Evolutionary conservation across 2,888 invertebrate species (phyloP).

Genomic region (Arctia plantaginis): DNA sequence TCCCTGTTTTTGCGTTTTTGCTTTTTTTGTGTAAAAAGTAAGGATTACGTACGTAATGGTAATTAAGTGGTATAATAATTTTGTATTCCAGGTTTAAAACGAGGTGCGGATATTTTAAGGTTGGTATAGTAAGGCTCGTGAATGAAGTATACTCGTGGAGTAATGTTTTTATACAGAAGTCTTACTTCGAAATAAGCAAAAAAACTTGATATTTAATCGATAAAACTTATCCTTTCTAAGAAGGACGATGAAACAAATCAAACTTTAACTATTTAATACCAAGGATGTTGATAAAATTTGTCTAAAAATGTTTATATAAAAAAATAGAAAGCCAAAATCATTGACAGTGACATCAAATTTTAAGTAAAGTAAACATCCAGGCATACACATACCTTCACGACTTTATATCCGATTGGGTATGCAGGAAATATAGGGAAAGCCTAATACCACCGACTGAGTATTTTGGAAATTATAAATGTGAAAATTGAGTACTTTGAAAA

Average conservation of each 20-base stretch:
- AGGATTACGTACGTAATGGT: neutral
- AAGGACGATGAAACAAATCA: no score
- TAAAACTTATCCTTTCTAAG: neutral
- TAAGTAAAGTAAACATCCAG: no score
- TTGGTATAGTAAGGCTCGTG: neutral
- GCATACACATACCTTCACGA: no score
- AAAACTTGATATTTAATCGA: neutral
- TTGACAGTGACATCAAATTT: neutral
- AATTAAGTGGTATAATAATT: neutral
- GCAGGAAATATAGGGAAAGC: no score
- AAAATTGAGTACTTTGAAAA: no score
- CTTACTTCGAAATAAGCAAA: neutral
- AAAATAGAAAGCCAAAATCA: no score
- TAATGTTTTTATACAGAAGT: neutral
- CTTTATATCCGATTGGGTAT: no score
- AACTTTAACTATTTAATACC: no score
- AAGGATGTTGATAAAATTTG: neutral
- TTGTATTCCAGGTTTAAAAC: neutral
- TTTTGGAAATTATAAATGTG: no score
- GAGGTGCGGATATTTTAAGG: neutral
- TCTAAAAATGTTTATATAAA: neutral
- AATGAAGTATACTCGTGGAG: neutral
- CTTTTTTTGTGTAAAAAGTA: neutral
- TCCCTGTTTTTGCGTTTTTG: neutral
- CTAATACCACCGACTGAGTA: no score